phyloP scores from a whole-genome alignment of 2,797 vertebrate genomes.

The Sitta carolinensis region DNA sequence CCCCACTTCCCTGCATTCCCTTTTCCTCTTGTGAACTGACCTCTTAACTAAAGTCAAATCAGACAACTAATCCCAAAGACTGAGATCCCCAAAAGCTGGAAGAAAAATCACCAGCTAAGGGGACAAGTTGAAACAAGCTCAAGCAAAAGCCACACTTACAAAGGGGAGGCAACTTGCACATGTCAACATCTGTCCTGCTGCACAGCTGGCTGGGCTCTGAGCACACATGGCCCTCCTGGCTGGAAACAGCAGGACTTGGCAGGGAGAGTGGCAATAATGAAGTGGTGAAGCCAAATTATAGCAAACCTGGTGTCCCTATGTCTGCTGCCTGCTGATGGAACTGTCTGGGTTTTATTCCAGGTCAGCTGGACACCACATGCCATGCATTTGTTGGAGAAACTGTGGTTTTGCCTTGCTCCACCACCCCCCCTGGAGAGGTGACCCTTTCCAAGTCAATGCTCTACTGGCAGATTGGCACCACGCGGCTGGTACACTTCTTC shows the following conservation, averaged over 20 bases:
- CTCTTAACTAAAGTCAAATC: neutral
- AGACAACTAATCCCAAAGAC: neutral
- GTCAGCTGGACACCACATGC: neutral
- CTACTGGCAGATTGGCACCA: conserved; percentile 46
- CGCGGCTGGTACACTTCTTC: conserved; percentile 3
- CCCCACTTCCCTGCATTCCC: neutral
- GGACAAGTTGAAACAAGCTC: neutral
- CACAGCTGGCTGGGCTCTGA: neutral
- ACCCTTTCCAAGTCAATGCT: neutral
- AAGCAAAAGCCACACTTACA: neutral
- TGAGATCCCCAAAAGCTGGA: neutral
- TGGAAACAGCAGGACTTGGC: neutral
- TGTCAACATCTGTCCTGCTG: neutral
- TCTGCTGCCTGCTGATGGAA: neutral
- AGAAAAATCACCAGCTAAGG: neutral
- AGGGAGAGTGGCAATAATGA: neutral
- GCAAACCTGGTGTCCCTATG: neutral
- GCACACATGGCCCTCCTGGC: neutral
- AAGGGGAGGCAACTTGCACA: neutral
- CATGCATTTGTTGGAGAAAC: conserved; percentile 11
- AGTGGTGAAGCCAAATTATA: neutral
- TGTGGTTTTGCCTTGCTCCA: conserved; percentile 38
- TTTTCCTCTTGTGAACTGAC: neutral
- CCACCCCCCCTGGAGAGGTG: neutral
- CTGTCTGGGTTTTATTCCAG: neutral